A percentile compares a stretch with the other conserved stretches of the same genome.
These are phyloP conservation scores for Masnerella sp. DNA, from an alignment of 2,888 invertebrate species.

Conservation along the genomic window DNA sequence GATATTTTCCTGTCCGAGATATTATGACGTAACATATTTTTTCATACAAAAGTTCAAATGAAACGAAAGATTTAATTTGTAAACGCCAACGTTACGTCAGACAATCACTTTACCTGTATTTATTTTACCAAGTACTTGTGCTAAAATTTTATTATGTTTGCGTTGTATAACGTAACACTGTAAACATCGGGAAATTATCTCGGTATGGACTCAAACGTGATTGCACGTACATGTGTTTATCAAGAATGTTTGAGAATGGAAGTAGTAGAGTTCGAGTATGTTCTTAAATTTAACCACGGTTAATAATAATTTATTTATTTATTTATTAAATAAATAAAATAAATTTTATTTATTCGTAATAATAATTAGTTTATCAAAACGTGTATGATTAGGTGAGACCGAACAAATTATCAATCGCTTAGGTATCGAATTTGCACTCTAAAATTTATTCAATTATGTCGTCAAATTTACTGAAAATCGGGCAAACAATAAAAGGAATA, in stretches of 20 bases:
- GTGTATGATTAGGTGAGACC: no score
- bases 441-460: no score
- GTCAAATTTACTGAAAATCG: no score
- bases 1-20: no score
- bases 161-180: slow-evolving; percentile 9
- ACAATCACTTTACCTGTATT: not conserved
- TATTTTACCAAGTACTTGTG: not conserved
- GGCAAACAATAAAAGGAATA: no score
- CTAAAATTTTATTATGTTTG: slow-evolving; percentile 15
- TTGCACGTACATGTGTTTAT: slow-evolving; percentile 11
- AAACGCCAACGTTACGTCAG: not conserved
- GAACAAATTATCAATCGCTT: no score
- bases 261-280: not conserved
- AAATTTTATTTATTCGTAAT: not conserved
- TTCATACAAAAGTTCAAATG: no score
- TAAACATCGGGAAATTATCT: slow-evolving; percentile 18
- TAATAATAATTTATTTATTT: not conserved
- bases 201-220: slow-evolving; percentile 8
- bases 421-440: no score
- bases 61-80: not conserved
- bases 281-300: slow-evolving; percentile 4
- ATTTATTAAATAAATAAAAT: not conserved
- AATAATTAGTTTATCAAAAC: no score
- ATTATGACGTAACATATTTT: no score
- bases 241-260: slow-evolving; percentile 13